Conservation (phyloP, 2,888 invertebrate species). For the Nephrotoma appendiculata region DNA sequence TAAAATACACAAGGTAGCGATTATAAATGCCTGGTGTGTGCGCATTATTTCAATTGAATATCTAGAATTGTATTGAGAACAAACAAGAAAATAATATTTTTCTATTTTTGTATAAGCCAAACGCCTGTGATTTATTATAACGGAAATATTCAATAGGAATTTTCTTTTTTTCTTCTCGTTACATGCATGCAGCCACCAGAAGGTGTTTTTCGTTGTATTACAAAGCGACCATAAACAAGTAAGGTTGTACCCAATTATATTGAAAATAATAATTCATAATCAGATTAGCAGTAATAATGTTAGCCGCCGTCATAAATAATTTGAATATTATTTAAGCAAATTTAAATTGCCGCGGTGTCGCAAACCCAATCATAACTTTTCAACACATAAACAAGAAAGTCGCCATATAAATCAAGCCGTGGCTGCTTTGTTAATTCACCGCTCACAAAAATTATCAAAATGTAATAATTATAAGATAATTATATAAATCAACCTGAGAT, state of each 20-base stretch:
- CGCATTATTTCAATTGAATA: not conserved
- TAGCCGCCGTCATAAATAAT: not conserved
- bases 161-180: no score
- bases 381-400: not conserved
- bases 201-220: no score
- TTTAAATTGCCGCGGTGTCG: not conserved
- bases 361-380: not conserved
- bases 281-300: not conserved
- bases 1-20: not conserved
- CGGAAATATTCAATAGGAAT: no score
- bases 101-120: no score
- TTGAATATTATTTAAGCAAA: not conserved
- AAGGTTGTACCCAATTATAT: no score
- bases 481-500: not conserved
- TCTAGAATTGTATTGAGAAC: no score
- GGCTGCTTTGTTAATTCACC: not conserved
- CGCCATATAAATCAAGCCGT: not conserved
- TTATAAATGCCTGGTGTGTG: not conserved
- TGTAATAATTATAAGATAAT: not conserved
- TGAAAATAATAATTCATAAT: not conserved
- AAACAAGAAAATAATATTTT: no score
- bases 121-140: no score
- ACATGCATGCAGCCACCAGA: no score
- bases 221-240: no score
- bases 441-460: not conserved